A percentile compares a stretch with the other conserved stretches of the same genome.
These are phyloP conservation scores for Myripristis jacobus DNA, from an alignment of 2,797 vertebrate species.

Conservation along the genomic window DNA sequence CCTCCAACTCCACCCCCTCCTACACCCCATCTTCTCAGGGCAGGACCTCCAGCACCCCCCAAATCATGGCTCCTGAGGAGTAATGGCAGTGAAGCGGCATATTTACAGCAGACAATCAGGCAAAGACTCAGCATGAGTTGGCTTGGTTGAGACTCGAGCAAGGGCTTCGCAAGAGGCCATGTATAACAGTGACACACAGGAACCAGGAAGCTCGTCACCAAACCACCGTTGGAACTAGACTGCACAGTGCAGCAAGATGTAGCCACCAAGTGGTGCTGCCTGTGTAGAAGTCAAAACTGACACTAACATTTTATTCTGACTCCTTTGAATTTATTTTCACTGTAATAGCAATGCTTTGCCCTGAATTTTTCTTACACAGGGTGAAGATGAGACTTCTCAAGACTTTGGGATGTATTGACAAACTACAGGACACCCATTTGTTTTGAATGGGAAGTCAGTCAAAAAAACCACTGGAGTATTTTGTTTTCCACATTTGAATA, in stretches of 20 bases:
- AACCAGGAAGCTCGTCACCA: slow-evolving; percentile 32
- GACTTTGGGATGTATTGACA: slow-evolving; percentile 49
- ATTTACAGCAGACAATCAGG: slow-evolving; percentile 36
- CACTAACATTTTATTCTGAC: slow-evolving; percentile 58
- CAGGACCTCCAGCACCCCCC: slow-evolving; percentile 99
- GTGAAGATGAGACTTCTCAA: slow-evolving; percentile 43
- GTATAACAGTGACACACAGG: slow-evolving; percentile 21
- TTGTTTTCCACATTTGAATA: slow-evolving; percentile 44
- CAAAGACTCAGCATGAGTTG: slow-evolving; percentile 28
- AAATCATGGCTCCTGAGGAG: slow-evolving; percentile 94
- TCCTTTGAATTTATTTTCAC: slow-evolving; percentile 35
- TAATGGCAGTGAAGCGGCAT: slow-evolving; percentile 32
- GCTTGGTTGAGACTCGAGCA: slow-evolving; percentile 14
- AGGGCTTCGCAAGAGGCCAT: slow-evolving; percentile 44
- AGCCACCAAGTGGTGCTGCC: slow-evolving; percentile 64
- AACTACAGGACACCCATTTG: slow-evolving; percentile 16
- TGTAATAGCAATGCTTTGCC: slow-evolving; percentile 27
- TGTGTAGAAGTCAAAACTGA: slow-evolving; percentile 43
- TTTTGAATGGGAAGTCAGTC: slow-evolving; percentile 43
- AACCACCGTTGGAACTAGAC: slow-evolving; percentile 34
- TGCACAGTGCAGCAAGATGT: slow-evolving; percentile 41
- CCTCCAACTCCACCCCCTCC: slow-evolving; percentile 94
- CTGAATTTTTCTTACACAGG: slow-evolving; percentile 39
- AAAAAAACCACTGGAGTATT: slow-evolving; percentile 70
- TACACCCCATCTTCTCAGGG: slow-evolving; percentile 99